Evolutionary conservation across 2,797 vertebrate species (phyloP).

Genomic region (Astyanax mexicanus): DNA sequence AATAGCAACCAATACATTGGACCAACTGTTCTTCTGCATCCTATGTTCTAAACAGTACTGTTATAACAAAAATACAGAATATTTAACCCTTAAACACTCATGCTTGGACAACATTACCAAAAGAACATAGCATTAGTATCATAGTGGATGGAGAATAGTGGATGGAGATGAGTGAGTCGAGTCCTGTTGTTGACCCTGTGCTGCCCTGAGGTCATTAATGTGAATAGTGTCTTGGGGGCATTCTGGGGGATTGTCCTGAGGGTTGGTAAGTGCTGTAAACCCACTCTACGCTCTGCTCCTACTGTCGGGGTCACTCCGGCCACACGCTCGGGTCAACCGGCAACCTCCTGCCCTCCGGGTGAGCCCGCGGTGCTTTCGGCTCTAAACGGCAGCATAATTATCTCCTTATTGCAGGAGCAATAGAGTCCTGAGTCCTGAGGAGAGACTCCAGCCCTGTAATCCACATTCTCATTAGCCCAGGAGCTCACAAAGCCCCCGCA

Average conservation of each 20-base stretch:
- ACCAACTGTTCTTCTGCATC: too few species aligned
- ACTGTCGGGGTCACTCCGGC: constrained; percentile 57
- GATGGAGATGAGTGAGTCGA: too few species aligned
- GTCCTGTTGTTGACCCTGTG: constrained; percentile 29
- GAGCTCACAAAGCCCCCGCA: constrained; percentile 53
- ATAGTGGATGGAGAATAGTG: too few species aligned
- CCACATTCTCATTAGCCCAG: constrained; percentile 61
- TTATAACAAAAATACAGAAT: too few species aligned
- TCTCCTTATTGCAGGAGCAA: constrained; percentile 57
- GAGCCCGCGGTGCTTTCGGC: constrained; percentile 54
- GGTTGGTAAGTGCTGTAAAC: constrained; percentile 56
- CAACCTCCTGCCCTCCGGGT: constrained; percentile 58
- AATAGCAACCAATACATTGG: too few species aligned
- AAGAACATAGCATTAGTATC: too few species aligned
- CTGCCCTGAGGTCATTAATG: constrained; percentile 43
- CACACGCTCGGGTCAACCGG: constrained; percentile 62
- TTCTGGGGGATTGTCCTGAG: constrained; percentile 34
- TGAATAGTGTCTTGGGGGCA: constrained; percentile 39
- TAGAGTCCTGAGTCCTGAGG: constrained; percentile 53
- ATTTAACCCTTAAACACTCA: too few species aligned
- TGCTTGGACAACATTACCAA: too few species aligned
- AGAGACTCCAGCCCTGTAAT: constrained; percentile 59
- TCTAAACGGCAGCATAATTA: constrained; percentile 61
- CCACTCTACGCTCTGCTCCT: constrained; percentile 39
- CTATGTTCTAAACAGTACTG: too few species aligned